These are phyloP conservation scores for Uropetala carovei DNA, from an alignment of 2,888 invertebrate species.

Conservation along the genomic window DNA sequence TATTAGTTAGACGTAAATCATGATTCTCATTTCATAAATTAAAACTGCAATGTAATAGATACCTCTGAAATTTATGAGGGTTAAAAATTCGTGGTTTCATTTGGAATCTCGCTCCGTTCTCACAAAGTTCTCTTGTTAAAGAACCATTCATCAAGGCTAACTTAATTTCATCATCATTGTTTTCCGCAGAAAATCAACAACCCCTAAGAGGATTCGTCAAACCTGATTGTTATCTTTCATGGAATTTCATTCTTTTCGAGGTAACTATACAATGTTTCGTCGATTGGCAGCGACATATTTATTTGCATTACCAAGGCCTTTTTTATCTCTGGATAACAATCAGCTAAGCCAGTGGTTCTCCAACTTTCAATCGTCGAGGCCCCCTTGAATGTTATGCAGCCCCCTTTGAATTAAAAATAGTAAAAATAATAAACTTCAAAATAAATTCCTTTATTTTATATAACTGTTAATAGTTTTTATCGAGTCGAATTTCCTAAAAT, in stretches of 20 bases:
- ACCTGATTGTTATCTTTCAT: neutral
- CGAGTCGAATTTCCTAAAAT: too few species aligned
- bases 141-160: neutral
- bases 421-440: too few species aligned
- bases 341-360: too few species aligned
- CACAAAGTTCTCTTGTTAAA: neutral
- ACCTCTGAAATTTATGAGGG: neutral
- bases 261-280: neutral
- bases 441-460: too few species aligned
- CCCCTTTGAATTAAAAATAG: too few species aligned
- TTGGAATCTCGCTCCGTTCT: neutral
- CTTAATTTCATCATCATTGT: neutral
- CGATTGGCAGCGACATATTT: too few species aligned
- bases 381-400: too few species aligned
- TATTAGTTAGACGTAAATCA: neutral
- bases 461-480: too few species aligned
- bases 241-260: neutral
- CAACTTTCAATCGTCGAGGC: too few species aligned
- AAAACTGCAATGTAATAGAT: neutral
- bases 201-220: neutral
- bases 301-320: too few species aligned
- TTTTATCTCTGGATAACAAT: too few species aligned
- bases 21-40: slow-evolving; percentile 17
- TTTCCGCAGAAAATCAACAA: neutral
- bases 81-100: neutral